These are phyloP conservation scores for Marcusenius ussheri DNA, from an alignment of 2,113 vertebrate genomes.

Conservation along the genomic window DNA sequence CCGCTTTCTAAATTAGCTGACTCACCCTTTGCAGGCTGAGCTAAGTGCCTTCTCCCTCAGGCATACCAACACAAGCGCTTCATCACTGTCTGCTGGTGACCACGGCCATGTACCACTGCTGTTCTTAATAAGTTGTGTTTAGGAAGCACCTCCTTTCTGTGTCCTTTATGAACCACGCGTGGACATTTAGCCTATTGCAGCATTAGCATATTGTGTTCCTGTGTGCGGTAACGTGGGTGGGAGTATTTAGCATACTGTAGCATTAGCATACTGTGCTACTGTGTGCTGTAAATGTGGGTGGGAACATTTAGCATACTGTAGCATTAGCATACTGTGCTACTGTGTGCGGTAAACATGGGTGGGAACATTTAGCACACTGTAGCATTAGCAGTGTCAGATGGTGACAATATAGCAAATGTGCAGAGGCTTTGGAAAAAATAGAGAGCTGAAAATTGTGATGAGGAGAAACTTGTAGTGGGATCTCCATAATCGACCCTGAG, in stretches of 20 bases:
- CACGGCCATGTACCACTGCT: neutral
- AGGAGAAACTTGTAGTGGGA: neutral
- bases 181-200: neutral
- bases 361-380: neutral
- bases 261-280: neutral
- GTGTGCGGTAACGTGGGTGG: neutral
- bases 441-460: neutral
- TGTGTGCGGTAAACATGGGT: neutral
- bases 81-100: neutral
- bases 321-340: neutral
- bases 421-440: neutral
- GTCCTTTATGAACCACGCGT: neutral
- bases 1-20: neutral
- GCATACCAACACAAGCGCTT: neutral
- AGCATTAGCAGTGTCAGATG: neutral
- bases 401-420: neutral
- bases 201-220: neutral
- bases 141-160: neutral
- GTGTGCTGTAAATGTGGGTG: neutral
- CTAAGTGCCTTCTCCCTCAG: neutral
- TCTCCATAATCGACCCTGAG: neutral
- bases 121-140: neutral
- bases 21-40: neutral
- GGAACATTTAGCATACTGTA: neutral
- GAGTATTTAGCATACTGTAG: neutral